Evolutionary conservation across 2,797 vertebrate species (phyloP), one percentile per base, ranked within the genome.

Genomic region (Phylloscopus collybita): DNA sequence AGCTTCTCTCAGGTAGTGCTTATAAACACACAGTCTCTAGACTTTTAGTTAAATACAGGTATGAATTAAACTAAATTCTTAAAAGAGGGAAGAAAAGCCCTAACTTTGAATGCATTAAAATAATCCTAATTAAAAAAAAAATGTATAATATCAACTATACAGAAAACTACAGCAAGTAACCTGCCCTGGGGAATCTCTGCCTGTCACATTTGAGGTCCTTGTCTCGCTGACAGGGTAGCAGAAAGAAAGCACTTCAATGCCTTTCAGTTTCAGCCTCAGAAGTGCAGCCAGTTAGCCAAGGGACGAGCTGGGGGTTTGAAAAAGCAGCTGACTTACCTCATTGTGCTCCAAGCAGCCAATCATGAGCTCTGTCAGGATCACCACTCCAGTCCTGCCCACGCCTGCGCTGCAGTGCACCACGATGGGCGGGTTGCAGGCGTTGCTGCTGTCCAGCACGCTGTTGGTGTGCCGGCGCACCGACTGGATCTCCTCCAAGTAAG

Each of bases 281-380:
- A 81, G 81, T 0, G 9, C 11, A 81, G 70, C 56, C 57, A 14
- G 49, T 29, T 22, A 62, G 61, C 38, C 56, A 54, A 65, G 60
- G 32, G 66, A 64, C 0, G 0, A 81, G 67, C 53, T 54, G 6
- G 0, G 26, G 60, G 10, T 27, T 78, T 82, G 47, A 12, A 75
- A 79, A 64, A 57, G 51, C 9, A 47, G 47, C 36, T 10, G 69
- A 90, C 98, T 93, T 95, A 99, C 99, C 97, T 99, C 98, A 9
- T 99, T 99, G 87, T 99, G 99, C 96, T 99, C 99, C 98, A 99
- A 98, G 97, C 99, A 99, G 96, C 98, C 98, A 94, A 99, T 98
- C 99, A 99, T 99, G 86, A 99, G 98, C 82, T 99, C 99, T 1
- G 99, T 98, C 2, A 99, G 98, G 95, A 99, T 99, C 90, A 99